Conservation (phyloP, 2,113 vertebrate genomes). For the Tragelaphus strepsiceros region DNA sequence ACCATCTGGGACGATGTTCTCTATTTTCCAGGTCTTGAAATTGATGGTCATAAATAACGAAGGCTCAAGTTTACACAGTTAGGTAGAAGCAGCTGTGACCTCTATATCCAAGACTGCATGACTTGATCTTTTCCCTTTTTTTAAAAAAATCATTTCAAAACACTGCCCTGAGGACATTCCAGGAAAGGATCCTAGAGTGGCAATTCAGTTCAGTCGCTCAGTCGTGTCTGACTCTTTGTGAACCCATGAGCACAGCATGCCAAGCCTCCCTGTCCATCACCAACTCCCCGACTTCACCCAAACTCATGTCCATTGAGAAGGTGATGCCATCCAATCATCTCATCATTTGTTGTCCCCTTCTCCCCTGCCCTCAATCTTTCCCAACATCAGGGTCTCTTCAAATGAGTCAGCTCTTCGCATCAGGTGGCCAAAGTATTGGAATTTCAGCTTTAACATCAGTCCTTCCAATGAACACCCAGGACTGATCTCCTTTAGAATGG, state of each 20-base stretch:
- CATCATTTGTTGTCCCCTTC: neutral
- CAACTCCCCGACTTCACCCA: neutral
- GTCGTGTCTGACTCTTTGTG: fast-evolving
- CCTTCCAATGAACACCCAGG: neutral
- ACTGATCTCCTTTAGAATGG: neutral
- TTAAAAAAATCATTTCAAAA: neutral
- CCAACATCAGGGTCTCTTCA: neutral
- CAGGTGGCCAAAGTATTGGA: neutral
- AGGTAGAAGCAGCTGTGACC: neutral
- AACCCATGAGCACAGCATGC: fast-evolving
- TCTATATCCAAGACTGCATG: neutral
- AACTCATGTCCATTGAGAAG: neutral
- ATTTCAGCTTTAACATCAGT: neutral
- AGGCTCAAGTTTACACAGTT: neutral
- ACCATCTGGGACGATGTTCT: neutral
- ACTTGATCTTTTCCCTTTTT: neutral
- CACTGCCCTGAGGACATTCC: neutral
- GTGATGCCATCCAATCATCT: neutral
- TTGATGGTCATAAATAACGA: neutral
- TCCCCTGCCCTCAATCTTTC: neutral
- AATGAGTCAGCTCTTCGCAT: neutral
- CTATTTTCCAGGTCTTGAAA: neutral
- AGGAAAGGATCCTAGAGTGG: neutral
- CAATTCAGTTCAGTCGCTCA: neutral
- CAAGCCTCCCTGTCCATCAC: neutral